Evolutionary conservation across 1,140 invertebrate species (phyloP), one percentile per base, ranked within the genome.

Genomic region (Phocides pigmalion): DNA sequence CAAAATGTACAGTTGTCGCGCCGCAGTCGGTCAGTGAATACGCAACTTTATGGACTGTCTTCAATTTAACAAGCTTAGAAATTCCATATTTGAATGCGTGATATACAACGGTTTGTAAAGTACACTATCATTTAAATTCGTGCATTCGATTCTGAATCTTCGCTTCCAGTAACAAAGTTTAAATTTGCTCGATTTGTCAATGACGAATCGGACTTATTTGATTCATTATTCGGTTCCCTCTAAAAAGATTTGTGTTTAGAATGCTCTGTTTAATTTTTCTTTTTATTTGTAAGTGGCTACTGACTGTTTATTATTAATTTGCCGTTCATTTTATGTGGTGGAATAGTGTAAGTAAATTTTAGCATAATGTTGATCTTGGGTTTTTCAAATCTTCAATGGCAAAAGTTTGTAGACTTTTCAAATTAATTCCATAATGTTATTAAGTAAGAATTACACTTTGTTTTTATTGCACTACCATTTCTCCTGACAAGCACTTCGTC

Each of bases 11-110:
- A 3, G 5, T 4, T 28, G 25, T 28, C 1, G 1, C 5, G 5
- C 25, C 1, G 5, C 5, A 28, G 25, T 8, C 25, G 25, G 44
- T 47, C 11, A 50, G 41, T 59, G 54, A 59, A 59, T 59, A 22
- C 12, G 15, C 5, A 46, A 42, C 54, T 35, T 59, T 59, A 59
- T 46, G 25, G 16, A 46, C 42, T 59, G 54, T 59, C 54, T 59
- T 35, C 54, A 42, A 15, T 59, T 4, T 56, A 56, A 56, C 56
- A 32, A 59, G 56, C 42, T 59, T 46, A 20, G 25, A 59, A 59
- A 59, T 47, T 59, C 56, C 56, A 17, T 46, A 46, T 59, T 59
- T 42, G 42, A 59, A 59, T 59, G 25, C 56, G 56, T 47, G 56
- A 59, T 59, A 42, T 59, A 59, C 56, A 19, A 39, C 19, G 9